Conservation (phyloP, 2,888 invertebrate species). For the Chloroclystis v-ata region DNA sequence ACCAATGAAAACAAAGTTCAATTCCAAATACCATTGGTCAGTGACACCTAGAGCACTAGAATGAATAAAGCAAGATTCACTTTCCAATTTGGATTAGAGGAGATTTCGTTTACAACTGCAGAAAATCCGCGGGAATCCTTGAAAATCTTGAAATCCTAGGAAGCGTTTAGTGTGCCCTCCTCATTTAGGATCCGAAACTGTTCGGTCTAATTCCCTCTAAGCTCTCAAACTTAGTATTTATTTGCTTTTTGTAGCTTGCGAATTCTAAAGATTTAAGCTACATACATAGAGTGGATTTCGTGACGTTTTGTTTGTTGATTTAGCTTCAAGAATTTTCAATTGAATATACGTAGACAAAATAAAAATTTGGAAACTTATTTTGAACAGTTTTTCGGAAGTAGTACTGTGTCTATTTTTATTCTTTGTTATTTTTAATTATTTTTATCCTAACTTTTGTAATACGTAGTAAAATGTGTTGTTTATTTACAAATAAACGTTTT, state of each 20-base stretch:
- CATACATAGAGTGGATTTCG: too few relatives aligned
- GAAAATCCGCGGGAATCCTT: not conserved
- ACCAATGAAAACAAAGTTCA: not conserved
- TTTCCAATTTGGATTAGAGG: conserved; percentile 6
- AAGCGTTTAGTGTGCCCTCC: conserved; percentile 2
- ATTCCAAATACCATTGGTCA: not conserved
- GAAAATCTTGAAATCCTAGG: not conserved
- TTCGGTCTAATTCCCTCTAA: not conserved
- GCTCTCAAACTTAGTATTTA: not conserved
- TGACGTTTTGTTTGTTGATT: too few relatives aligned
- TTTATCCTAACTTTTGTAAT: too few relatives aligned
- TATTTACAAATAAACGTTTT: too few relatives aligned
- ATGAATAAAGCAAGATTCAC: conserved; percentile 2
- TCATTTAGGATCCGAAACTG: not conserved
- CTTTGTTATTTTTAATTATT: too few relatives aligned
- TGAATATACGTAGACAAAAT: too few relatives aligned
- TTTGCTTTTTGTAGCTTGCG: not conserved
- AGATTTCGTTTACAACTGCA: not conserved
- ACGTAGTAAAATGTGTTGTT: too few relatives aligned
- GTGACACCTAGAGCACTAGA: not conserved
- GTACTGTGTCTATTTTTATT: too few relatives aligned
- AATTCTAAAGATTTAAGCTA: too few relatives aligned
- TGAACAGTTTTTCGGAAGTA: too few relatives aligned
- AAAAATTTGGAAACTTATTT: too few relatives aligned
- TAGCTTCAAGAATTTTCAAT: too few relatives aligned